Base-by-base conservation (phyloP, 2,888 invertebrate genomes). In the Euplexia lucipara region DNA sequence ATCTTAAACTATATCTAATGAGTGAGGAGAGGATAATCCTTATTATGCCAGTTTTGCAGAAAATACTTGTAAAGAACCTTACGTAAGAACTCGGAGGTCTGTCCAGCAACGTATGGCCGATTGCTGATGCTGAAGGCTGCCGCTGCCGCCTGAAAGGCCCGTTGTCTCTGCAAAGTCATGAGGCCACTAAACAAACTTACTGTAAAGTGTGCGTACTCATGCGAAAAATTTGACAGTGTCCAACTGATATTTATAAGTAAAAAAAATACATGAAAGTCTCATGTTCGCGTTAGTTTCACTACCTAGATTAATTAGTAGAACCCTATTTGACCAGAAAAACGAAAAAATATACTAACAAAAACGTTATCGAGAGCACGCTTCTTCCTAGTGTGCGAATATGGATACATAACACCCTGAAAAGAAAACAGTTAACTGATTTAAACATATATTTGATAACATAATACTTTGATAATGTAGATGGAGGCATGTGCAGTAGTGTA, bases 81-180 rank as follows among this genome's bases (percentile, higher is more conserved):
- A 95, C 95, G 92, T 70, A 95, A 71, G 75, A 92, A 95, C 62
- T 95, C 92, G 0, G 95, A 95, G 2, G 93, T 94, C 74, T 94
- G 95, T 3, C 95, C 95, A 6, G 92, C 90, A 6, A 92, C 90
- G 65, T 94, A 95, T 0, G 86, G 86, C 1, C 95, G 88, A 1
- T 92, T 92, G 52, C 88, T 88, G 44, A 94, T 91, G 61, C 90
- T 90, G 81, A 83, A 86, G 0, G 95, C 95, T 0, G 94, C 92
- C 0, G 88, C 60, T 0, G 95, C 92, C 0, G 95, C 95, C 8
- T 86, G 85, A 0, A 86, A 75, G 0, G 95, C 94, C 3, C 93
- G 87, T 72, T 90, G 89, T 75, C 92, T 90, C 95, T 95, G 67
- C 16, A 74, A 64, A 49, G 14, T 37, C 35, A 39, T 9, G 30